Evolutionary conservation across 2,797 vertebrate genomes (phyloP).

Genomic region (Eulemur rubriventer): DNA sequence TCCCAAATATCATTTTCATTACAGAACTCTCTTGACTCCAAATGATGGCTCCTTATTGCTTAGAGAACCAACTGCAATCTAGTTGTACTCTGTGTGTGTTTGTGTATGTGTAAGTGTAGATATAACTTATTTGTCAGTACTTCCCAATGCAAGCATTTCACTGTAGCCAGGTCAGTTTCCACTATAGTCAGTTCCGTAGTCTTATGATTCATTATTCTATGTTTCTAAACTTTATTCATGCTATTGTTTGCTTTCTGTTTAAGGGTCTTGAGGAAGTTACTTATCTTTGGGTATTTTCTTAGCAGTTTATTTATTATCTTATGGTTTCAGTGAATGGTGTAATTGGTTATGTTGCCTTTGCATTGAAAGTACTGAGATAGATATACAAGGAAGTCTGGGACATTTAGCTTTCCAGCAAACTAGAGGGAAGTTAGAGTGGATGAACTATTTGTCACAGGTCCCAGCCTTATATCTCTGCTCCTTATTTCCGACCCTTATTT

Average conservation of each 20-base stretch:
- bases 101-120: not conserved
- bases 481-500: constrained; percentile 17
- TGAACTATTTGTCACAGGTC: not conserved
- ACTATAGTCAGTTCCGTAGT: not conserved
- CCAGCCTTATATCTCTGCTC: not conserved
- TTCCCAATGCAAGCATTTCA: not conserved
- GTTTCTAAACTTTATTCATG: not conserved
- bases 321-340: not conserved
- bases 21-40: not conserved
- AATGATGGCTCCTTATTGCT: not conserved
- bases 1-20: not conserved
- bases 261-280: constrained; percentile 24
- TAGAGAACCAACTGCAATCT: not conserved
- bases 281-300: constrained; percentile 48
- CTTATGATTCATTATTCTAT: not conserved
- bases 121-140: not conserved
- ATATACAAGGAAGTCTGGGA: constrained; percentile 11
- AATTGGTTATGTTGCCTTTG: constrained; percentile 49
- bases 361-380: not conserved
- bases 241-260: not conserved
- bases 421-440: not conserved
- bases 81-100: not conserved
- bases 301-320: constrained; percentile 6
- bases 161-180: not conserved
- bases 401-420: constrained; percentile 29